Evolutionary conservation across 2,888 invertebrate genomes (phyloP).

Genomic region (Meganola albula): DNA sequence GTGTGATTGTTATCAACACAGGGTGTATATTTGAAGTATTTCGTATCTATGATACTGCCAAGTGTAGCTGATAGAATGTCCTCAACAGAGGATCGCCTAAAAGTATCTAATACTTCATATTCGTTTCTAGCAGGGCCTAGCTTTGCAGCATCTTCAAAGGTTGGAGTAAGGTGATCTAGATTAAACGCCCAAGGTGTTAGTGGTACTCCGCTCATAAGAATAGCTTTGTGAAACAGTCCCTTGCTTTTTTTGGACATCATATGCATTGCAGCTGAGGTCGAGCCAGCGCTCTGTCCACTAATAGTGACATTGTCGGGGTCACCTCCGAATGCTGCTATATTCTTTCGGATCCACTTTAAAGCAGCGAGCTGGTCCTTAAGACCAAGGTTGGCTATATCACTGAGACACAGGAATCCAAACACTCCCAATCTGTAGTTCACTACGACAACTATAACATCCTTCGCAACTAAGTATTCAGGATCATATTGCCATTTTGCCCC

Average conservation of each 20-base stretch:
- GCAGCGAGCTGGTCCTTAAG: conserved; percentile 65
- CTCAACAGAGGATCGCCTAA: conserved; percentile 36
- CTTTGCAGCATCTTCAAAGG: conserved; percentile 51
- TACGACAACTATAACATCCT: conserved; percentile 50
- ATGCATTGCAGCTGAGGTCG: conserved; percentile 55
- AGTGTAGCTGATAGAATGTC: conserved; percentile 42
- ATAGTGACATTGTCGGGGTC: conserved; percentile 66
- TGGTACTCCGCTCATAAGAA: conserved; percentile 57
- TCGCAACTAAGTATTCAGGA: conserved; percentile 58
- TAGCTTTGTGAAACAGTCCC: conserved; percentile 61
- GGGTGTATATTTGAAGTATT: conserved; percentile 60
- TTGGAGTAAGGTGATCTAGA: conserved; percentile 39
- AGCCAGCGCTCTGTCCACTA: conserved; percentile 65
- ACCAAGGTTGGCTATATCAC: conserved; percentile 58
- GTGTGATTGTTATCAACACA: conserved; percentile 50
- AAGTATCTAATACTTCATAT: conserved; percentile 40
- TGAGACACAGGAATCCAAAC: conserved; percentile 58
- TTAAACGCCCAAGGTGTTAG: conserved; percentile 63
- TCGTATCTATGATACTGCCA: conserved; percentile 49
- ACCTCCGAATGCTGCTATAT: conserved; percentile 61
- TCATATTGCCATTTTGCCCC: conserved; percentile 63
- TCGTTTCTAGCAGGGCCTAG: conserved; percentile 33
- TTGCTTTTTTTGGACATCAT: conserved; percentile 48
- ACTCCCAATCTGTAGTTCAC: conserved; percentile 62
- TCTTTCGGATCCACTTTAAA: conserved; percentile 57